Base-by-base conservation (phyloP, 2,888 invertebrate genomes). In the Chymomyza fuscimana region DNA sequence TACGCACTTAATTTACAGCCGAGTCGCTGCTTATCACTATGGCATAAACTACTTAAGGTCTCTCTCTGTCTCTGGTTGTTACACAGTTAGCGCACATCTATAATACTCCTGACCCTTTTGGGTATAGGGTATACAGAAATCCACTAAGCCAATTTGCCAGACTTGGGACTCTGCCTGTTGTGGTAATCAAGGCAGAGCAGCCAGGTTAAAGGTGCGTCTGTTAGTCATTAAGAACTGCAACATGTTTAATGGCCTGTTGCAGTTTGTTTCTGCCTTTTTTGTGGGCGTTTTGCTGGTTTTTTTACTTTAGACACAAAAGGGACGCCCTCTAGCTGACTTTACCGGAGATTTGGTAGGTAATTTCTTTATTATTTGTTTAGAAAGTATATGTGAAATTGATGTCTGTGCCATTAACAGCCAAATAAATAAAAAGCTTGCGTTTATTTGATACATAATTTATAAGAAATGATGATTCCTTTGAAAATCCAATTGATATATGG, bases 361-460 rank as follows among this genome's bases (percentile, higher is more conserved):
- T 54, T 62, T 51, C 62, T 67, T 70, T 58, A 50, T 56, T 65
- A 6, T 68, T 65, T 64, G 67, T 77, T 79, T 70, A 77, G 76
- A 86, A 84, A 82, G 75, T 81, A 72, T 72, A 65, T 65, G 63
- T 40, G 51, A 50, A 81, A 77, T 77, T 79, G 85, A 80, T 86
- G 81, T 85, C 75, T 85, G 80, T 81, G 81, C 87, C 87, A 85
- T 85, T 82, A 86, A 86, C 75, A 76, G 56, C 56, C 63, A 67
- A 78, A 46, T 12, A 46, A 10, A 46, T 46, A 12, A 46, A 46
- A 7, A 63, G 60, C 64, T 71, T 68, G 70, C 40, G 65, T 32
- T 25, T 62, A 63, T 65, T 79, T 81, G 81, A 85, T 85, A 86
- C 86, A 85, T 86, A 72, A 85, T 86, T 85, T 85, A 81, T 86